phyloP scores from a whole-genome alignment of 2,797 vertebrate genomes.

The Psittacula echo region DNA sequence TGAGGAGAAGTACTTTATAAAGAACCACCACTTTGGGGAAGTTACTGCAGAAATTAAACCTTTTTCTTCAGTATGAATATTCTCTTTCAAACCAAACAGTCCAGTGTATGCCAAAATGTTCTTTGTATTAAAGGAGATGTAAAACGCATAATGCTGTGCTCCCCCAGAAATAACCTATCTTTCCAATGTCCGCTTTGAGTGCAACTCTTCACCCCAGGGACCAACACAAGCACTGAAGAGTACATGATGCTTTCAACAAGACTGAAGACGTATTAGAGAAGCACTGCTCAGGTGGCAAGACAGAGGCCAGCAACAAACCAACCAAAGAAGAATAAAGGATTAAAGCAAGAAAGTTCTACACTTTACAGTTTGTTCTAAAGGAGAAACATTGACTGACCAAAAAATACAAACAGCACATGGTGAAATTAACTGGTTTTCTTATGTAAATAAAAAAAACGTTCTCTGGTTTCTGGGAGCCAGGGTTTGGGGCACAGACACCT shows the following conservation, averaged over 20 bases:
- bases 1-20: background rate
- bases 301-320: background rate
- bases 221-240: background rate
- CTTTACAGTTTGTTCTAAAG: background rate
- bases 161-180: background rate
- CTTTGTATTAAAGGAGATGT: background rate
- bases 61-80: background rate
- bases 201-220: background rate
- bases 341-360: background rate
- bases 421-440: background rate
- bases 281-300: background rate
- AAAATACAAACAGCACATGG: background rate
- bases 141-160: background rate
- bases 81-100: background rate
- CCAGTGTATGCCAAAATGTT: background rate
- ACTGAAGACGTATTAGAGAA: background rate
- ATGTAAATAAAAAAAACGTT: background rate
- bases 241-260: background rate
- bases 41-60: background rate
- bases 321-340: background rate
- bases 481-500: background rate
- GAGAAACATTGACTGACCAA: background rate
- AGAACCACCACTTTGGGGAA: background rate
- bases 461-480: background rate
- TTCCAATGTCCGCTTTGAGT: background rate